A percentile compares a stretch with the other conserved stretches of the same genome.
These are phyloP conservation scores for Lasioglossum lativentre DNA, from an alignment of 2,888 invertebrate genomes.

Conservation along the genomic window DNA sequence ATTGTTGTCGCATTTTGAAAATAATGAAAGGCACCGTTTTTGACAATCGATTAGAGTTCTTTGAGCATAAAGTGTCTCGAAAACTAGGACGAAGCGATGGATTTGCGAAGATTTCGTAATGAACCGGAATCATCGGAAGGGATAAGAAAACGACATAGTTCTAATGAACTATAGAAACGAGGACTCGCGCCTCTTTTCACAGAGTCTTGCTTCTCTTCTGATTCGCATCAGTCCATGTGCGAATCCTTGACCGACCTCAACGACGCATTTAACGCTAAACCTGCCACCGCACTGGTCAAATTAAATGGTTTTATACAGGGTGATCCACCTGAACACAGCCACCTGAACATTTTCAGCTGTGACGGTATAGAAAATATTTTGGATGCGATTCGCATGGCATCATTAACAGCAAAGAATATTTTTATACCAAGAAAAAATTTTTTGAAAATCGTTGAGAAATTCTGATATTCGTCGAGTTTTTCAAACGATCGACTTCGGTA, in stretches of 20 bases:
- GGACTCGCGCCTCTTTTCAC: background rate
- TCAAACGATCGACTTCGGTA: background rate
- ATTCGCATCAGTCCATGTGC: background rate
- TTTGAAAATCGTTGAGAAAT: background rate
- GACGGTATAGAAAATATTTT: too few relatives aligned
- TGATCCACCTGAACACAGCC: too few relatives aligned
- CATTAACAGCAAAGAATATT: too few relatives aligned
- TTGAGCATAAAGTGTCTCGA: background rate
- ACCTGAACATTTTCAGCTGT: too few relatives aligned
- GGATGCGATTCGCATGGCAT: too few relatives aligned
- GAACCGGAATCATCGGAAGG: slow-evolving; percentile 24
- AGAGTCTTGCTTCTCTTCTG: background rate
- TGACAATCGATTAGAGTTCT: slow-evolving; percentile 1
- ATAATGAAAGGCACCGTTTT: background rate
- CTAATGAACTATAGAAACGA: slow-evolving; percentile 48
- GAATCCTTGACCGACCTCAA: background rate
- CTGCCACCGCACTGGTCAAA: background rate
- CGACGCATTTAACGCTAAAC: background rate
- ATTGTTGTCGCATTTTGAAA: background rate
- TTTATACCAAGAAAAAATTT: too few relatives aligned
- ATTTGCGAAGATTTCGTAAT: slow-evolving; percentile 7
- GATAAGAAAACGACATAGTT: slow-evolving; percentile 4
- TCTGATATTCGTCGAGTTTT: background rate
- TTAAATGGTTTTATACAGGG: too few relatives aligned
- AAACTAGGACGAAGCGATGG: slow-evolving; percentile 14